phyloP scores from a whole-genome alignment of 2,797 vertebrate species.

The Sebastes kiyomatsui region DNA sequence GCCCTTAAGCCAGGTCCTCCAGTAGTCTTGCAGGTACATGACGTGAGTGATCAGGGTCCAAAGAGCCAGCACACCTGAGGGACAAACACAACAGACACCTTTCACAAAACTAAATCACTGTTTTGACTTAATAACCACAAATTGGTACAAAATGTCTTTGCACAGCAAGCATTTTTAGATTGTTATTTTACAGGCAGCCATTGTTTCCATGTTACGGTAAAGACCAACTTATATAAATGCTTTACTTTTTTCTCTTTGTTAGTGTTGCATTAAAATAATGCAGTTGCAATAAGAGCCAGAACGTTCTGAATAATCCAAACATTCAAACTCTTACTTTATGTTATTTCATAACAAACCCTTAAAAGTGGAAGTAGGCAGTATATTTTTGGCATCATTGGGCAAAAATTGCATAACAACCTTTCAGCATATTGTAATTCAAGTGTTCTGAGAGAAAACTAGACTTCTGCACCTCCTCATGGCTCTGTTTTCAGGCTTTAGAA shows the following conservation, averaged over 20 bases:
- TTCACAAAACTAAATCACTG: background rate
- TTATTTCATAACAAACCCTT: background rate
- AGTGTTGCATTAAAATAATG: background rate
- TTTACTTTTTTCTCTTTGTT: no score
- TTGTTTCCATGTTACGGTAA: background rate
- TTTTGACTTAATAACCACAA: background rate
- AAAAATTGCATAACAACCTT: no score
- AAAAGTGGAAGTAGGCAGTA: background rate
- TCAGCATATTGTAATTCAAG: no score
- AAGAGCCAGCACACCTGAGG: slow-evolving; percentile 91
- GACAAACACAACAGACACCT: background rate
- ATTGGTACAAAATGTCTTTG: background rate
- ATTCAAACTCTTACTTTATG: background rate
- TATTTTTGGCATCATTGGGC: no score
- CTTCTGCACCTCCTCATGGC: no score
- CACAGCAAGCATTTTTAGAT: background rate
- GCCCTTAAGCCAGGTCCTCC: slow-evolving; percentile 96
- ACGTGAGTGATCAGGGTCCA: slow-evolving; percentile 93
- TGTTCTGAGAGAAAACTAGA: no score
- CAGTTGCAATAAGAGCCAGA: background rate
- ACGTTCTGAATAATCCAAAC: background rate
- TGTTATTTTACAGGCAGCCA: background rate
- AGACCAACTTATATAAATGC: background rate
- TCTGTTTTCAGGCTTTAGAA: no score
- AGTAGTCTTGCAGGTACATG: slow-evolving; percentile 97